Base-by-base conservation (phyloP, 2,888 invertebrate species). In the Drosophila fulvimacula region DNA sequence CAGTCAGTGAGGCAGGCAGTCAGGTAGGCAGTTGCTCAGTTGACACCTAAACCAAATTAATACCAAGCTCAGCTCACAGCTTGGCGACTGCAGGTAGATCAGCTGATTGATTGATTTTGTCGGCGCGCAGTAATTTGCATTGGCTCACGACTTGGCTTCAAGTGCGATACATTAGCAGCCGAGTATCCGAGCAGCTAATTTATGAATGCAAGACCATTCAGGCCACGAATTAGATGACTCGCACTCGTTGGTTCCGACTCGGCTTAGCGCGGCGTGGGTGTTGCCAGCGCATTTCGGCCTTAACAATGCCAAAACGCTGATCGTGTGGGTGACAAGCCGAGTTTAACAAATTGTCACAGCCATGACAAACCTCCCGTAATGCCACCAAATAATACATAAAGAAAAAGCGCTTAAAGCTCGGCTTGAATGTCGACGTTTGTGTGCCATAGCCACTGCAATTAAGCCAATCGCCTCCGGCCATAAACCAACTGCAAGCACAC, bases 131-230 rank as follows among this genome's bases (percentile, higher is more conserved):
- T 71, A 74, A 81, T 83, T 84, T 84, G 85, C 83, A 87, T 87
- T 80, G 73, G 76, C 66, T 79, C 85, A 87, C 87, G 86, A 85
- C 64, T 82, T 59, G 24, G 44, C 24, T 66, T 69, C 49, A 71
- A 81, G 69, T 77, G 76, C 68, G 76, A 74, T 73, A 84, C 59
- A 74, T 66, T 66, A 67, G 57, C 56, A 52, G 69, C 64, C 55
- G 19, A 69, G 83, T 73, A 75, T 70, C 59, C 70, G 59, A 34
- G 49, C 68, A 66, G 73, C 73, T 81, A 86, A 87, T 86, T 87
- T 88, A 87, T 87, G 81, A 88, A 87, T 82, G 86, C 88, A 82
- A 83, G 74, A 73, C 65, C 85, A 87, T 88, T 86, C 85, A 85
- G 76, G 73, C 73, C 78, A 69, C 76, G 79, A 87, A 85, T 82